Evolutionary conservation across 2,888 invertebrate species (phyloP), one percentile per base, ranked within the genome.

Genomic region (Sarcophaga carnaria): DNA sequence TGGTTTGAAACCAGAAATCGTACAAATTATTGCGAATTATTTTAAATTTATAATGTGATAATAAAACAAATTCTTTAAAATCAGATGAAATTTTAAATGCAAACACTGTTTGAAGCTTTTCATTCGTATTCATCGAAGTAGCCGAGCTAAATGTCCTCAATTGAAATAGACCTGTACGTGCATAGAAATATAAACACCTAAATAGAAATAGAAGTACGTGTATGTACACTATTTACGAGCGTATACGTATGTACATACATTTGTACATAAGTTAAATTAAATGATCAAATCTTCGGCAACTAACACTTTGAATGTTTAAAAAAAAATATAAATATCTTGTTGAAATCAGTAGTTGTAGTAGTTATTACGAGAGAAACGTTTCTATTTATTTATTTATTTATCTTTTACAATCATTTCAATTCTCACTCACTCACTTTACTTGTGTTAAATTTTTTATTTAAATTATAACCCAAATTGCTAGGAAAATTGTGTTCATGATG

Each of bases 131-230:
- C 27, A 64, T 4, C 20, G 12, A 63, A 70, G 49, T 70, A 12
- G 12, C n/a, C 62, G 45, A 69, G 11, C 14, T 80, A 11, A 27
- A 72, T 70, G 64, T 27, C 62, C 70, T 62, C 62, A 78, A 63
- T 78, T 78, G 54, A 79, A 71, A 71, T 64, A 71, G 70, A 70
- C 78, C 12, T 62, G 60, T 70, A 80, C 66, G 80, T 62, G 72
- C 4, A 72, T 4, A 60, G 17, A n/a, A 67, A 59, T 59, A 37
- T 70, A 71, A n/a, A 79, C 71, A 8, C 45, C 25, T 27, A 37
- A n/a, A 14, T 27, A 10, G 17, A 71, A 4, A 59, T 20, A n/a
- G 20, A 54, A 25, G 2, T 47, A n/a, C 12, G 12, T 67, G 67
- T 45, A 8, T 69, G 67, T 69, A 49, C 14, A 37, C 20, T 20